A percentile compares a stretch with the other conserved stretches of the same genome.
Conservation (phyloP, 2,888 invertebrate species). For the Empis livida region DNA sequence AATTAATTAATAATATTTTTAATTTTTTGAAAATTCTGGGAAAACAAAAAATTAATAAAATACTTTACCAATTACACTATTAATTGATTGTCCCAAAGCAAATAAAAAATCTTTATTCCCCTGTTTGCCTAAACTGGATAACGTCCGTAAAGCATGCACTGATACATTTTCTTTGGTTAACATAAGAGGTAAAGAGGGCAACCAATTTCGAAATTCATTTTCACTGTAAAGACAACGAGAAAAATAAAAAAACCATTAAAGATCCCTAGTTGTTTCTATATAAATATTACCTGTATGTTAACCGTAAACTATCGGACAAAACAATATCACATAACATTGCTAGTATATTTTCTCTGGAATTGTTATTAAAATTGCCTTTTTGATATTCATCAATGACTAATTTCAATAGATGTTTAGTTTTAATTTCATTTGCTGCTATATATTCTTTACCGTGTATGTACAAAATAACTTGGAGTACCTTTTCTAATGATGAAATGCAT, state of each 20-base stretch:
- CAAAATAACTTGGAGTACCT: constrained; percentile 20
- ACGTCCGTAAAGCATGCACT: constrained; percentile 40
- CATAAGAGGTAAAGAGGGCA: constrained; percentile 43
- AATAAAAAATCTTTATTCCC: constrained; percentile 40
- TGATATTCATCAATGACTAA: constrained; percentile 19
- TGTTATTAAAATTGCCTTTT: constrained; percentile 19
- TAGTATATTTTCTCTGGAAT: constrained; percentile 32
- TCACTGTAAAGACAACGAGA: constrained; percentile 19
- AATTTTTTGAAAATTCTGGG: no score
- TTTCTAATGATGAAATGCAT: constrained; percentile 15
- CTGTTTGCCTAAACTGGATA: constrained; percentile 45
- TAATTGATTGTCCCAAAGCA: constrained; percentile 36
- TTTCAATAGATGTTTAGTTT: constrained; percentile 23
- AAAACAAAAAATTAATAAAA: no score
- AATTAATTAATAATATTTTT: no score
- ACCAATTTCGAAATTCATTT: constrained; percentile 38
- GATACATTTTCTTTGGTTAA: constrained; percentile 40
- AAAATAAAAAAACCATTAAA: background rate
- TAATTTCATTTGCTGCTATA: constrained; percentile 15
- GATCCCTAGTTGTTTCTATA: background rate
- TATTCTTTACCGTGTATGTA: constrained; percentile 19
- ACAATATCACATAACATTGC: constrained; percentile 37
- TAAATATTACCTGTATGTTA: constrained; percentile 24
- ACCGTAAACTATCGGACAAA: constrained; percentile 30
- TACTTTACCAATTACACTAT: constrained; percentile 37